phyloP scores from a whole-genome alignment of 1,140 invertebrate species.

The Apis laboriosa region DNA sequence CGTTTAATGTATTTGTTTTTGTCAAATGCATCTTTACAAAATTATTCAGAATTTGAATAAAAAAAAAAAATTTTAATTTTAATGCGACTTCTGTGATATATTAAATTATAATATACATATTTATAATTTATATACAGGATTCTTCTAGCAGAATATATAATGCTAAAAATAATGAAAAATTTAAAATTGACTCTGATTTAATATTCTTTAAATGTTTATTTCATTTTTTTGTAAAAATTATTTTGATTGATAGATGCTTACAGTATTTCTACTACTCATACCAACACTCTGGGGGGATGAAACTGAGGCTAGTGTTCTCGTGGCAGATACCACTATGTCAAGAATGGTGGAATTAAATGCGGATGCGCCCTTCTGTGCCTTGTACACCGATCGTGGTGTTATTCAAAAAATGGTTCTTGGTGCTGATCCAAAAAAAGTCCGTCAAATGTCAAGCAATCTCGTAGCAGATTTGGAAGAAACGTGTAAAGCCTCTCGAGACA shows the following conservation, averaged over 20 bases:
- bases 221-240: too few species aligned
- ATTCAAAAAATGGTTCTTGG: slow-evolving; percentile 83
- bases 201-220: background rate
- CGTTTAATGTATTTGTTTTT: background rate
- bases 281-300: slow-evolving; percentile 42
- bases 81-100: background rate
- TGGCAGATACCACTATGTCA: slow-evolving; percentile 84
- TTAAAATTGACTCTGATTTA: background rate
- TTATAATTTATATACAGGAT: background rate
- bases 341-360: slow-evolving; percentile 85
- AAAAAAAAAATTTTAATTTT: background rate
- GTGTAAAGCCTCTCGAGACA: slow-evolving; percentile 77
- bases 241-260: slow-evolving; percentile 66
- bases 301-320: slow-evolving; percentile 78
- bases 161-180: background rate
- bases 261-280: slow-evolving; percentile 45
- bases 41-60: background rate
- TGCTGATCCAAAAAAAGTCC: slow-evolving; percentile 82
- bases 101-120: background rate
- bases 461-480: slow-evolving; percentile 83
- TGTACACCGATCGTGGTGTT: slow-evolving; percentile 83
- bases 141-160: background rate
- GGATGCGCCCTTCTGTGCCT: slow-evolving; percentile 82
- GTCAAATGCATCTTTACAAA: background rate
- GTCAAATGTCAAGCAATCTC: slow-evolving; percentile 83